A percentile compares a stretch with the other conserved stretches of the same genome.
phyloP scores from a whole-genome alignment of 2,888 invertebrate species.

The Megamerina dolium region DNA sequence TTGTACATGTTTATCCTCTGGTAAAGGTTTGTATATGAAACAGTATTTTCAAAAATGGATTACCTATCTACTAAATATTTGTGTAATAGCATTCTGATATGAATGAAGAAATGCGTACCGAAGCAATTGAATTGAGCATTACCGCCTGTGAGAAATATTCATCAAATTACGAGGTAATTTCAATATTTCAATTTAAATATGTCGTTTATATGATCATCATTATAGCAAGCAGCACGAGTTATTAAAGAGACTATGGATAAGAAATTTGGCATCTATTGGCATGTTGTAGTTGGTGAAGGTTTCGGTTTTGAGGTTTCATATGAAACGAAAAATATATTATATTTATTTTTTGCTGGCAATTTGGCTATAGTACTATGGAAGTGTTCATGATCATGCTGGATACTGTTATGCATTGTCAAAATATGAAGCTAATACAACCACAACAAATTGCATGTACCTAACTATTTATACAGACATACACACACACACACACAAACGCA shows the following conservation, averaged over 20 bases:
- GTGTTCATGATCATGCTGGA: constrained; percentile 68
- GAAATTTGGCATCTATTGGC: constrained; percentile 91
- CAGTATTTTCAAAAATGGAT: background rate
- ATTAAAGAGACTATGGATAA: constrained; percentile 95
- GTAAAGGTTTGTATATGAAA: constrained; percentile 59
- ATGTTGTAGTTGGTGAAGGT: constrained; percentile 93
- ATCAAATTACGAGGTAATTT: constrained; percentile 70
- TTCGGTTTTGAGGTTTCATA: constrained; percentile 91
- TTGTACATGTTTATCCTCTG: constrained; percentile 74
- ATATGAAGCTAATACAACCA: too few species aligned
- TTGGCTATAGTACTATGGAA: constrained; percentile 86
- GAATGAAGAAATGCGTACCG: constrained; percentile 86
- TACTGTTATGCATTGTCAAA: too few species aligned
- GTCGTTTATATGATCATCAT: background rate
- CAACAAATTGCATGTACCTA: too few species aligned
- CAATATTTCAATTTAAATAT: constrained; percentile 1
- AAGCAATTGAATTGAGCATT: constrained; percentile 84
- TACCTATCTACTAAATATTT: background rate
- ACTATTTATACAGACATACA: too few species aligned
- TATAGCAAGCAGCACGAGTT: constrained; percentile 78
- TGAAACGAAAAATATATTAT: constrained; percentile 79
- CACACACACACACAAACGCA: too few species aligned
- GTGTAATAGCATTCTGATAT: constrained; percentile 67
- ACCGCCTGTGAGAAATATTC: constrained; percentile 90
- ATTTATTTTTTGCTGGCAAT: constrained; percentile 88